Evolutionary conservation across 2,888 invertebrate genomes (phyloP).

Genomic region (Atherix ibis): DNA sequence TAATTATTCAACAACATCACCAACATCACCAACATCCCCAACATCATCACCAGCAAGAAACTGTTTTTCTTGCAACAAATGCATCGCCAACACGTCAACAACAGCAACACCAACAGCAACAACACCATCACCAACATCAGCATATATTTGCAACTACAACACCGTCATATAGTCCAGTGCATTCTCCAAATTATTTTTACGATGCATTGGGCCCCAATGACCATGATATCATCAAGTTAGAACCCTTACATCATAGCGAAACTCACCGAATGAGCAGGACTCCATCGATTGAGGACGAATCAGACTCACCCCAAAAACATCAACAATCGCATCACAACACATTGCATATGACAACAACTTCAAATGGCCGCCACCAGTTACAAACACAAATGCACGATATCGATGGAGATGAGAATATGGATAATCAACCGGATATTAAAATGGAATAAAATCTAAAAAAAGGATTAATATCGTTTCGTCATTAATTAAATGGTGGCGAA

Average conservation of each 20-base stretch:
- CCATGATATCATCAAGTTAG: conserved; percentile 16
- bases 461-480: no score
- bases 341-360: no score
- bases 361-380: conserved; percentile 3
- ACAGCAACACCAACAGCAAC: conserved; percentile 11
- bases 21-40: conserved; percentile 14
- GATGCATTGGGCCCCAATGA: conserved; percentile 10
- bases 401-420: conserved; percentile 20
- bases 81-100: conserved; percentile 7
- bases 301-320: conserved; percentile 11
- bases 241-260: conserved; percentile 8
- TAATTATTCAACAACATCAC: conserved; percentile 7
- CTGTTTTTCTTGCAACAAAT: no score
- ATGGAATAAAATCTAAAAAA: conserved; percentile 19
- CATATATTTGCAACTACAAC: conserved; percentile 10
- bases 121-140: conserved; percentile 9
- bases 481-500: background rate
- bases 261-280: conserved; percentile 18
- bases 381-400: conserved; percentile 21
- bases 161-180: conserved; percentile 14
- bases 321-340: conserved; percentile 12
- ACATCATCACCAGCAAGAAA: conserved; percentile 9
- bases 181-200: conserved; percentile 16
- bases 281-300: conserved; percentile 24
- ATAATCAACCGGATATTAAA: conserved; percentile 28